A percentile compares a stretch with the other conserved stretches of the same genome.
Conservation (phyloP, 2,888 invertebrate species). For the Caenorhabditis afra region DNA sequence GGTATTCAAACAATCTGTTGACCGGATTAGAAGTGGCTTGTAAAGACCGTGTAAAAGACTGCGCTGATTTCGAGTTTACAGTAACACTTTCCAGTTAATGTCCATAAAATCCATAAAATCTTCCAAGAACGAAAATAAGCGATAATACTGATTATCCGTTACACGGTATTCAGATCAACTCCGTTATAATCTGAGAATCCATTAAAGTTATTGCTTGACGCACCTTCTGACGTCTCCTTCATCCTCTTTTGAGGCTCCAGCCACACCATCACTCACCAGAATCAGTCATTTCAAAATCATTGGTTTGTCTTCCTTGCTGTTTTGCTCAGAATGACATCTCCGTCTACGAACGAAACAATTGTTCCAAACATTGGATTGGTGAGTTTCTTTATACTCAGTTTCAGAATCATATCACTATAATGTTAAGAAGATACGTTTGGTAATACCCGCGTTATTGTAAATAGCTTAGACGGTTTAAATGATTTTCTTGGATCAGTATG, state of each 20-base stretch:
- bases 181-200: background rate
- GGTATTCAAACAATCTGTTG: conserved; percentile 21
- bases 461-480: conserved; percentile 12
- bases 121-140: background rate
- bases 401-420: background rate
- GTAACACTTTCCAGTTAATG: too few species aligned
- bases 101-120: background rate
- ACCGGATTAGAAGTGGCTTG: background rate
- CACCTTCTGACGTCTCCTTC: background rate
- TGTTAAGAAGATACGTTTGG: too few species aligned
- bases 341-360: conserved; percentile 23
- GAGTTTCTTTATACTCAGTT: conserved; percentile 2
- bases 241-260: background rate
- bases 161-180: conserved; percentile 26
- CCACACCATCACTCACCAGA: background rate
- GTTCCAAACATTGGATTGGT: conserved; percentile 23
- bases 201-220: conserved; percentile 23
- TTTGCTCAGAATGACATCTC: conserved; percentile 1
- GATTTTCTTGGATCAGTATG: conserved; percentile 14
- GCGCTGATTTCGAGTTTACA: background rate
- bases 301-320: conserved; percentile 1
- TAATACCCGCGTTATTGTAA: background rate
- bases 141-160: conserved; percentile 17
- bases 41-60: too few species aligned
- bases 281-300: background rate